phyloP scores from a whole-genome alignment of 2,113 vertebrate species.

The Physeter macrocephalus region DNA sequence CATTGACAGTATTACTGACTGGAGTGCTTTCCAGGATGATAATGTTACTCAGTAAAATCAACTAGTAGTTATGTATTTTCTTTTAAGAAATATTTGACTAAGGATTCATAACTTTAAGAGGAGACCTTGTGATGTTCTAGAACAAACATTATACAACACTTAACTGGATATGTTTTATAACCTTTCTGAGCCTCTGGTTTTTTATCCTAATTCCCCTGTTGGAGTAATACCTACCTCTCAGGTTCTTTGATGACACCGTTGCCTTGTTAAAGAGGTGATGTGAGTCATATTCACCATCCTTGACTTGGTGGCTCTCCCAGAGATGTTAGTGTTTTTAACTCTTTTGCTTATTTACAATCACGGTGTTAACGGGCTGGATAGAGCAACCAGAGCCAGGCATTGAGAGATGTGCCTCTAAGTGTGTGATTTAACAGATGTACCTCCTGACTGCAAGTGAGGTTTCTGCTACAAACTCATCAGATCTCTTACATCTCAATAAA shows the following conservation, averaged over 20 bases:
- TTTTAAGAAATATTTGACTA: background rate
- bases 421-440: accelerated
- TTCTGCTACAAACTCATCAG: background rate
- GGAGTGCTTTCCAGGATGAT: background rate
- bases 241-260: background rate
- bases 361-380: accelerated
- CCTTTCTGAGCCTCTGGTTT: background rate
- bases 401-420: background rate
- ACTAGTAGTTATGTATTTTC: background rate
- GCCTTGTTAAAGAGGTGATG: accelerated
- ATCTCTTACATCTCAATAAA: background rate
- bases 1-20: background rate
- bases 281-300: background rate
- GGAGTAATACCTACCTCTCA: background rate
- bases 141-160: background rate
- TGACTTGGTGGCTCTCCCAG: background rate
- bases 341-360: background rate
- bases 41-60: background rate
- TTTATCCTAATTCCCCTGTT: accelerated
- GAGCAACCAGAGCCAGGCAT: accelerated
- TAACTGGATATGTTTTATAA: accelerated
- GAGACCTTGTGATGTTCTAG: background rate
- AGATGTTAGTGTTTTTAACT: too few species aligned
- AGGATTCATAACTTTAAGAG: background rate
- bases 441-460: background rate